A percentile compares a stretch with the other conserved stretches of the same genome.
Evolutionary conservation across 1,140 invertebrate genomes (phyloP).

Genomic region (Mamestra configurata): DNA sequence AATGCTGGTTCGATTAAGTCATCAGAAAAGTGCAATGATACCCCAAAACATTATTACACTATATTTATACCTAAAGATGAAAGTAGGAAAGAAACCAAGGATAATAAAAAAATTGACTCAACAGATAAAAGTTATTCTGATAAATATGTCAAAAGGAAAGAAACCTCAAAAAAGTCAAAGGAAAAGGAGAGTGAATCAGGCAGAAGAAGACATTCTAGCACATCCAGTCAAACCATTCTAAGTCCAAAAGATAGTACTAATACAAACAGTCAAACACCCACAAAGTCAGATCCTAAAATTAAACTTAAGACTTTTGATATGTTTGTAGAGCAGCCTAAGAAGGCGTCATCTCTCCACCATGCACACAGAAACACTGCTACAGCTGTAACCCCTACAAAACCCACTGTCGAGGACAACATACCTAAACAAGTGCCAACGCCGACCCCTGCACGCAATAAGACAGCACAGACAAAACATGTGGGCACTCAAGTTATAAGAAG

Average conservation of each 20-base stretch:
- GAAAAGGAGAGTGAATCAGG: conserved; percentile 63
- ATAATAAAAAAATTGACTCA: conserved; percentile 60
- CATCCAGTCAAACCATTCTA: conserved; percentile 70
- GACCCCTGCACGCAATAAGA: conserved; percentile 9
- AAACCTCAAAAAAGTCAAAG: conserved; percentile 64
- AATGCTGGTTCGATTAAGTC: conserved; percentile 50
- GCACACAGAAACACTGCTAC: conserved; percentile 79
- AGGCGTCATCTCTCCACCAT: conserved; percentile 73
- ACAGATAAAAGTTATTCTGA: conserved; percentile 73
- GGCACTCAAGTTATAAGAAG: conserved; percentile 65
- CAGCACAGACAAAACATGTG: conserved; percentile 44
- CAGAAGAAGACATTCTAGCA: conserved; percentile 69
- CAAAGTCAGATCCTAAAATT: conserved; percentile 71
- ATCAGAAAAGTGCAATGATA: conserved; percentile 63
- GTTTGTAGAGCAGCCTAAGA: conserved; percentile 77
- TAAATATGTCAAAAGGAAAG: conserved; percentile 81
- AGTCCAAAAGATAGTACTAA: conserved; percentile 70
- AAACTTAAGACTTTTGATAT: conserved; percentile 81
- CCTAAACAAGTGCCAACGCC: not conserved
- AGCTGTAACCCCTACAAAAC: conserved; percentile 53
- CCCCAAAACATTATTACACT: conserved; percentile 64
- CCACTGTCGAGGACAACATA: conserved; percentile 51
- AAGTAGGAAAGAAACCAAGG: conserved; percentile 61
- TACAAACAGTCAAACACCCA: conserved; percentile 56
- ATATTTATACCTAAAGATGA: conserved; percentile 69